Percentiles rank a stretch among this genome's conserved stretches.
phyloP scores from a whole-genome alignment of 2,113 vertebrate species.

The Bubalus kerabau region DNA sequence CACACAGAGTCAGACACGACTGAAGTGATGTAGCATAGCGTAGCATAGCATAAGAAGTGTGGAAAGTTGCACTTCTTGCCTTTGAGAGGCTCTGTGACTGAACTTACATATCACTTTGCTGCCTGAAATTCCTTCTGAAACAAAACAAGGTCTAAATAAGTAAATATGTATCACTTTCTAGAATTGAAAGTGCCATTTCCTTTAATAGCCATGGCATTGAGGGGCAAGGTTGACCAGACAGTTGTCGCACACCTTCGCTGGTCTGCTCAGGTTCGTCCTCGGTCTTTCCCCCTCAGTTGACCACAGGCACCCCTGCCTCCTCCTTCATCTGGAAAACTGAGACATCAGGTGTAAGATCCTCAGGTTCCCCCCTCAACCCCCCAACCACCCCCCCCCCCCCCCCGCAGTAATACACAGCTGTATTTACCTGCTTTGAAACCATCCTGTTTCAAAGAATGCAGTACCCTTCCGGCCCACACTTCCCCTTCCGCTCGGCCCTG shows the following conservation, averaged over 20 bases:
- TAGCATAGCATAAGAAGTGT: too few species aligned
- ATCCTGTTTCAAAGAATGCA: not conserved
- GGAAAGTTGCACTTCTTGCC: not conserved
- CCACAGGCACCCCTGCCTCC: fast-evolving
- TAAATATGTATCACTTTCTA: not conserved
- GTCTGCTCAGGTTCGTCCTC: not conserved
- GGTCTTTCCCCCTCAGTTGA: not conserved
- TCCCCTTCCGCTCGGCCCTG: not conserved
- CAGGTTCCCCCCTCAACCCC: not conserved
- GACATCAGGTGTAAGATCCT: not conserved
- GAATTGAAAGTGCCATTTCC: not conserved
- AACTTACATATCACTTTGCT: not conserved
- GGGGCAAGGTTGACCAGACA: not conserved
- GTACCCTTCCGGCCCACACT: not conserved
- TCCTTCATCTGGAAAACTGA: not conserved
- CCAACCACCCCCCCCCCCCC: not conserved
- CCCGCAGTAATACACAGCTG: not conserved
- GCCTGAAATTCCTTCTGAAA: not conserved
- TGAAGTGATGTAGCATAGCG: too few species aligned
- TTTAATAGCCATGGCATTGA: not conserved
- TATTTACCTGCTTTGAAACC: not conserved
- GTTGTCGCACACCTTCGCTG: not conserved
- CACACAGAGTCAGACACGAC: too few species aligned
- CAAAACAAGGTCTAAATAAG: not conserved
- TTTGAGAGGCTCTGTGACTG: not conserved